These are phyloP conservation scores for Machimus atricapillus DNA, from an alignment of 2,888 invertebrate species.

Conservation along the genomic window DNA sequence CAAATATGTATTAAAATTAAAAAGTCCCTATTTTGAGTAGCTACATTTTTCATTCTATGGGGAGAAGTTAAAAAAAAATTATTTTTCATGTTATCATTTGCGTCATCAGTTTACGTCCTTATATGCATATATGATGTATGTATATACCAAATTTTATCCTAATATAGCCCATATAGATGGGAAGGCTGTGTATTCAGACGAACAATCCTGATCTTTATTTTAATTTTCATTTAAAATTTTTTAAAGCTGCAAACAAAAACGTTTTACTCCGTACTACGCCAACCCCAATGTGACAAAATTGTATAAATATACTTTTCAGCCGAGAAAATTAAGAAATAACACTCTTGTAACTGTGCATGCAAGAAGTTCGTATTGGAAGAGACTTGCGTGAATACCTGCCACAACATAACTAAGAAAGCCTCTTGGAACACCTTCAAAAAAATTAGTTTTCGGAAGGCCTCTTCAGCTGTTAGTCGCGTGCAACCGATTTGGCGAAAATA, in stretches of 20 bases:
- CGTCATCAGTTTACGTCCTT: too few species aligned
- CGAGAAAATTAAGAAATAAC: neutral
- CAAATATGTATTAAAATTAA: too few species aligned
- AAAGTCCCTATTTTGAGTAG: too few species aligned
- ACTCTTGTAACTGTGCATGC: neutral
- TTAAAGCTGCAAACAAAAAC: neutral
- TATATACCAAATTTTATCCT: too few species aligned
- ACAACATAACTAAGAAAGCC: neutral
- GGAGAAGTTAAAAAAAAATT: too few species aligned
- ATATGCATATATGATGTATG: too few species aligned
- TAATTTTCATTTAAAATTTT: too few species aligned
- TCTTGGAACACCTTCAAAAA: neutral
- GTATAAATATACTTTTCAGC: neutral
- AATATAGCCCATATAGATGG: too few species aligned
- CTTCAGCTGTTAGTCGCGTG: neutral
- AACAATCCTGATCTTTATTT: too few species aligned
- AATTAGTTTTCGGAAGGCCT: constrained; percentile 2
- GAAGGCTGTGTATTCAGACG: too few species aligned
- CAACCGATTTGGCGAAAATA: neutral
- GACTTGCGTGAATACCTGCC: neutral
- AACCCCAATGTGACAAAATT: neutral
- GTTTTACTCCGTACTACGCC: neutral
- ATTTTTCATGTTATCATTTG: too few species aligned
- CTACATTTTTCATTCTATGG: too few species aligned
- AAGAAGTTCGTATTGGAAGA: neutral